Evolutionary conservation across 92 coral and sea anemone species (phyloP), one percentile per base, ranked within the genome.

Genomic region (Parazoanthus darwini): DNA sequence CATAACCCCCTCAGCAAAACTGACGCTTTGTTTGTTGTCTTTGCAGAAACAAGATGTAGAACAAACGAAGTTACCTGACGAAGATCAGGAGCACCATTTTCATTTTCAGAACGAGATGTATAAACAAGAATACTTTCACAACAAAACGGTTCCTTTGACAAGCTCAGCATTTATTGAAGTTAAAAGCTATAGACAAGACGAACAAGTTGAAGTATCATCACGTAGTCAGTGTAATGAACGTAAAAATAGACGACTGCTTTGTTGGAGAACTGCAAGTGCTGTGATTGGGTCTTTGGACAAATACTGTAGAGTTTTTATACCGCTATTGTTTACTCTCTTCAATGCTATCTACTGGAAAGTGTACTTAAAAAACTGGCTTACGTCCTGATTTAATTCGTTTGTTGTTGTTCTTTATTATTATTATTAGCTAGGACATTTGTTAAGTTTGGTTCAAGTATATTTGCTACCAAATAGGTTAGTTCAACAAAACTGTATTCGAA

Each of bases 261-360:
- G 3, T 9, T 74, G 79, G 79, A 23, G n/a, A 16, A 14, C 79
- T 3, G 14, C 23, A 36, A 38, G 25, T 5, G 48, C 23, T 15
- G 46, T 37, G 5, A 50, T 74, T 33, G 46, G 50, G 20, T 74
- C 79, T 22, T 13, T 74, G n/a, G 79, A 74, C 43, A 38, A 42
- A 37, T 74, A 74, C 48, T 74, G 79, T 15, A 74, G 79, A 74
- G 23, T 74, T 37, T 26, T 18, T 23, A 37, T 74, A 25, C 79
- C 79, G 8, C 9, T 74, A 1, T 15, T 74, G 44, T 74, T 74
- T 37, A 50, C 11, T 13, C 4, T 74, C 25, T 74, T 74, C 22
- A 74, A 74, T 74, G 79, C n/a, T 18, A 22, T 74, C 7, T 74
- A 74, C 79, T 74, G 79, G 79, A 74, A 74, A 33, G 11, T 74